Evolutionary conservation across 2,888 invertebrate genomes (phyloP).

Genomic region (Nephrotoma flavescens): DNA sequence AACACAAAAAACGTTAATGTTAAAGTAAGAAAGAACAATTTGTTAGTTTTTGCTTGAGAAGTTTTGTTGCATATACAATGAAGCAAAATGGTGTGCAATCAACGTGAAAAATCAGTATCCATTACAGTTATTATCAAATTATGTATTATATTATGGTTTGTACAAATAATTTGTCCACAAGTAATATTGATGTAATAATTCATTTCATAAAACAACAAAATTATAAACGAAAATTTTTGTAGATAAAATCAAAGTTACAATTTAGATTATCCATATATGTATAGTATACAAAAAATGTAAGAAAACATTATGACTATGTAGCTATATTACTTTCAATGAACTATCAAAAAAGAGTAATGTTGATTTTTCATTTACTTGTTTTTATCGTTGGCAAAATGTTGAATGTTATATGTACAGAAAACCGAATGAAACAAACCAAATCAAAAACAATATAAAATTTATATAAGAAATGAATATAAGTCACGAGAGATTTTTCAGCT

Average conservation of each 20-base stretch:
- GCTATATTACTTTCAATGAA: not conserved
- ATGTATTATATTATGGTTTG: not conserved
- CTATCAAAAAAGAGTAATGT: not conserved
- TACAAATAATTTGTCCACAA: not conserved
- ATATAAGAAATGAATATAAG: not conserved
- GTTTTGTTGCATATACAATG: not conserved
- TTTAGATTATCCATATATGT: not conserved
- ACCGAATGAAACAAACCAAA: not conserved
- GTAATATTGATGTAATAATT: not conserved
- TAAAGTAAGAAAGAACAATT: not conserved
- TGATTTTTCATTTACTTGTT: not conserved
- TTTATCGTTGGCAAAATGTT: not conserved
- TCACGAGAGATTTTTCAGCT: not conserved
- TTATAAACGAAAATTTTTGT: not conserved
- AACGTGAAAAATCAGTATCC: not conserved
- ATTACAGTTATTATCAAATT: not conserved
- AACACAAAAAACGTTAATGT: not conserved
- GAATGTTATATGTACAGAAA: not conserved
- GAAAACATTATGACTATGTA: not conserved
- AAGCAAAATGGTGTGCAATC: not conserved
- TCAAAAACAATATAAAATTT: not conserved
- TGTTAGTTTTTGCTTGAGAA: not conserved
- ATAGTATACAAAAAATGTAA: not conserved
- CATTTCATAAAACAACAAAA: not conserved
- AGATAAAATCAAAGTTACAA: not conserved